A percentile compares a stretch with the other conserved stretches of the same genome.
phyloP scores from a whole-genome alignment of 1,140 invertebrate genomes.

The Ceratosolen fusciceps region DNA sequence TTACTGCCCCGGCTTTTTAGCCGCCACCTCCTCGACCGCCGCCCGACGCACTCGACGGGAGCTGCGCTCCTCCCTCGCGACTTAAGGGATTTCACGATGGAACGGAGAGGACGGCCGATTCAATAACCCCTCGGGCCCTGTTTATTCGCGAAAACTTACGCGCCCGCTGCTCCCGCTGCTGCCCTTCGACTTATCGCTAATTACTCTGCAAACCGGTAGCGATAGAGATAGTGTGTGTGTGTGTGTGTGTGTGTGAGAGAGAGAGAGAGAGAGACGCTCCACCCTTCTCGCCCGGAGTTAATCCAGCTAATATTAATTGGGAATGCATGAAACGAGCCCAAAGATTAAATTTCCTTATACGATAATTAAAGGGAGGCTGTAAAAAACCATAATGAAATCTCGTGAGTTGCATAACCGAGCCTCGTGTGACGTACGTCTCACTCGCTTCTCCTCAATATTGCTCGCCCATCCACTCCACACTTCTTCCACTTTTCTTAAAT shows the following conservation, averaged over 20 bases:
- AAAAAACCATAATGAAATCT: slow-evolving; percentile 19
- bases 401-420: slow-evolving; percentile 5
- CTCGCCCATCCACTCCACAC: background rate
- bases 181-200: background rate
- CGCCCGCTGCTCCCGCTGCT: background rate
- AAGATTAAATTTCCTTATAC: slow-evolving; percentile 11
- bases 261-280: too few relatives aligned
- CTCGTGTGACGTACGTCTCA: background rate
- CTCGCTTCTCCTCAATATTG: background rate
- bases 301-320: slow-evolving; percentile 7
- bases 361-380: slow-evolving; percentile 4
- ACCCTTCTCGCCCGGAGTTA: background rate
- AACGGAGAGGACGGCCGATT: too few relatives aligned
- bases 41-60: background rate
- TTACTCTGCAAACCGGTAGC: slow-evolving; percentile 12
- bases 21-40: background rate
- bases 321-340: background rate
- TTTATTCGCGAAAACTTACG: background rate
- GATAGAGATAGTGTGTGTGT: background rate
- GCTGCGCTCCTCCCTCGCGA: background rate
- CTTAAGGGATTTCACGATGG: background rate
- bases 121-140: background rate
- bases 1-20: background rate
- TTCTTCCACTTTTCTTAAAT: too few relatives aligned
- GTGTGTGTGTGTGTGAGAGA: too few relatives aligned